Conservation (phyloP, 2,113 vertebrate genomes). For the Ophiodon elongatus region DNA sequence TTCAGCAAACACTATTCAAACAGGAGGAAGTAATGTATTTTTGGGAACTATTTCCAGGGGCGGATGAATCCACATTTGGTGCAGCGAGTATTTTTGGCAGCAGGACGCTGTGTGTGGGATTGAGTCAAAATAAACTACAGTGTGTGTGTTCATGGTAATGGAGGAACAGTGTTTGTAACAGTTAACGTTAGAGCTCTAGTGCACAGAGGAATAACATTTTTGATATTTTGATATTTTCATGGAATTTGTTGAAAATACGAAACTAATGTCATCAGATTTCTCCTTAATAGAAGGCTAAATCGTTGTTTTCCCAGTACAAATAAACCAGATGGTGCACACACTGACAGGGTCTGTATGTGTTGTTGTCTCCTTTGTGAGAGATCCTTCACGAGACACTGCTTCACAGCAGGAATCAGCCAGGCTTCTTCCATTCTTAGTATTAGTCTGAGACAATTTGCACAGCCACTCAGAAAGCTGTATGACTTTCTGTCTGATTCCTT, state of each 20-base stretch:
- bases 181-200: neutral
- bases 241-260: neutral
- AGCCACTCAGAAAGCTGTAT: conserved; percentile 6
- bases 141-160: neutral
- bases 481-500: conserved; percentile 13
- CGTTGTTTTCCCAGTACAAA: neutral
- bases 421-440: conserved; percentile 27
- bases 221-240: neutral
- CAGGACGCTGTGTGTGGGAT: neutral
- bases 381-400: conserved; percentile 32
- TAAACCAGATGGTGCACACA: neutral
- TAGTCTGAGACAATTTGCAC: conserved; percentile 14
- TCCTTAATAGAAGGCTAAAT: neutral
- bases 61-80: neutral
- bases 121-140: neutral
- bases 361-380: conserved; percentile 32
- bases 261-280: too few relatives aligned
- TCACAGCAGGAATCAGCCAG: conserved; percentile 17
- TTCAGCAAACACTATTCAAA: neutral
- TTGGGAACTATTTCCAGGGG: neutral
- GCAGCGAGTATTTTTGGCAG: neutral
- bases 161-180: neutral
- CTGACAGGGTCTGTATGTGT: conserved; percentile 4
- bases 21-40: neutral
- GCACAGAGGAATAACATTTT: neutral